phyloP scores from a whole-genome alignment of 2,797 vertebrate genomes.

The Lepus oiostolus region DNA sequence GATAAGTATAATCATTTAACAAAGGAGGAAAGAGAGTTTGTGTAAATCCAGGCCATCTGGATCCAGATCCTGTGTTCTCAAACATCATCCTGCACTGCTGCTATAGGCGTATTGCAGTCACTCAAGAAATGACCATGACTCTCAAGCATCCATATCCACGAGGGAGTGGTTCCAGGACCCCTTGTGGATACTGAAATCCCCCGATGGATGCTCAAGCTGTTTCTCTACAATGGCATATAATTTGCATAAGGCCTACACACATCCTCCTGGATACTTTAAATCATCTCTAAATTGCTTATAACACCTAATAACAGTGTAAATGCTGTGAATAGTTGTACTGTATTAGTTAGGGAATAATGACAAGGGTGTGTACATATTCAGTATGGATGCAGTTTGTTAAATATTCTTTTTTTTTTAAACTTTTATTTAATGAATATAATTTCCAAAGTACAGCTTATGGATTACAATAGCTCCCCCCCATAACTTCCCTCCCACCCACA shows the following conservation, averaged over 20 bases:
- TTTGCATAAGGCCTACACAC: neutral
- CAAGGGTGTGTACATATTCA: neutral
- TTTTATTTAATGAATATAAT: too few species aligned
- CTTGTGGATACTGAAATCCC: neutral
- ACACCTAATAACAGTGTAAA: neutral
- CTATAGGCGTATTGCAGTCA: rapidly evolving
- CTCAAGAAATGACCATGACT: neutral
- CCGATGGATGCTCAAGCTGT: neutral
- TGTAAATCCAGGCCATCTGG: neutral
- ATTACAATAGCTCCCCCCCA: too few species aligned
- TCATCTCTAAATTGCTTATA: neutral
- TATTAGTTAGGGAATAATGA: neutral
- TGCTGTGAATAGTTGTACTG: neutral
- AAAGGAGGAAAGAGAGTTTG: neutral
- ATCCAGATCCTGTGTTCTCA: neutral
- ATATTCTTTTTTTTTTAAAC: too few species aligned
- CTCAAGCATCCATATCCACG: too few species aligned
- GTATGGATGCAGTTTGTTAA: neutral
- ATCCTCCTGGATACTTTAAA: neutral
- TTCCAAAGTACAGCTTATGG: too few species aligned
- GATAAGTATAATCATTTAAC: neutral
- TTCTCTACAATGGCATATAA: neutral
- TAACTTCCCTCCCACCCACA: too few species aligned
- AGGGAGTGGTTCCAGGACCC: neutral
- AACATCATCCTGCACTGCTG: too few species aligned